Evolutionary conservation across 2,797 vertebrate genomes (phyloP), one percentile per base, ranked within the genome.

Genomic region (Pipistrellus pipistrellus): DNA sequence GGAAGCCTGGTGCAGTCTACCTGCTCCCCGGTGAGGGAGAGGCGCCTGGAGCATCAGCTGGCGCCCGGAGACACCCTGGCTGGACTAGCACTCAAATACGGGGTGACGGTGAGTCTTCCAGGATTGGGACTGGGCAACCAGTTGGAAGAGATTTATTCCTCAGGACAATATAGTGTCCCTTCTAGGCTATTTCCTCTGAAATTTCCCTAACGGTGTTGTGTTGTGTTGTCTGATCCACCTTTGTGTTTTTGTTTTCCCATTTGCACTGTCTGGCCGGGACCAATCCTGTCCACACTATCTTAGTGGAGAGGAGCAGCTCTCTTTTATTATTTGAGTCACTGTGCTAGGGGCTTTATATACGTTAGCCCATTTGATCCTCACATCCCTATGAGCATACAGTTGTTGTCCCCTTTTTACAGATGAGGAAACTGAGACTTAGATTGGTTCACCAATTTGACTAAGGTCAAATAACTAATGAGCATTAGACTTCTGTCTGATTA

Each of bases 81-180:
- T 89, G 99, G 99, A 68, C 97, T 99, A 95, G 98, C 99, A 3
- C 98, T 99, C 66, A 99, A 98, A 93, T 99, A 99, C n/a, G 99
- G 99, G 90, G 99, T 99, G 44, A 98, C 99, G 96, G 99, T 99
- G 97, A 99, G 99, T 99, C 35, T 93, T 69, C 20, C 88, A 48
- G 51, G 68, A 30, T 32, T 46, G 62, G 11, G 46, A 9, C 23
- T 17, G 27, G 68, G 18, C 66, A 38, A 4, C 32, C 59, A 13
- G 51, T 53, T 77, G 69, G 84, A 35, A 86, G 68, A 77, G 62
- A 25, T 82, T 41, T 48, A 59, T 20, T 69, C 25, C 51, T 85
- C 38, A 15, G 25, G 21, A 75, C 32, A 48, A 59, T 44, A 15
- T 41, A 51, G 25, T 25, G 87, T 32, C 68, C 55, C 14, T 55